A percentile compares a stretch with the other conserved stretches of the same genome.
phyloP scores from a whole-genome alignment of 1,140 invertebrate species.

The Planococcus citri region DNA sequence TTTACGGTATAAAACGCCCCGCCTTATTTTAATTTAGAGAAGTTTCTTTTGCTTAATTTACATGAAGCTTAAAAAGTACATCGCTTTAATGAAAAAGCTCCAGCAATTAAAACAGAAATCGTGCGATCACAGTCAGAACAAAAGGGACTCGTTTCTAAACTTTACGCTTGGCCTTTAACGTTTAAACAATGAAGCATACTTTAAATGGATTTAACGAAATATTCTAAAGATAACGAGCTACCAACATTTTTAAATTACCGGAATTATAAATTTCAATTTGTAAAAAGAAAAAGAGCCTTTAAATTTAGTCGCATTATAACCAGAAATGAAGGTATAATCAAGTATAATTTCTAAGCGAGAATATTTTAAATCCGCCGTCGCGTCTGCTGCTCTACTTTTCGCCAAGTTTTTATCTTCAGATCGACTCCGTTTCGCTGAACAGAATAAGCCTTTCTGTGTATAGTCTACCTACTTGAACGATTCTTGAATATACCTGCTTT shows the following conservation, averaged over 20 bases:
- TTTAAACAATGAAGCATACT: conserved; percentile 13
- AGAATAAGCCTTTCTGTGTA: too few species aligned
- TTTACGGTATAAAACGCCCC: too few species aligned
- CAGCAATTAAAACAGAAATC: conserved; percentile 13
- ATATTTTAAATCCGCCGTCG: not conserved
- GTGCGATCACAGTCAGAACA: not conserved
- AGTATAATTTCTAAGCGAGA: not conserved
- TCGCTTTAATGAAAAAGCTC: conserved; percentile 15
- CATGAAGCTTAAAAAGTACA: conserved; percentile 16
- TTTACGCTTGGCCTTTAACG: conserved; percentile 10
- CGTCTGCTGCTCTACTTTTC: not conserved
- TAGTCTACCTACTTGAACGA: too few species aligned
- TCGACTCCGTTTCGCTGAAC: too few species aligned
- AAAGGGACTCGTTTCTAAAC: conserved; percentile 8
- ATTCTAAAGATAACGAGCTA: conserved; percentile 16
- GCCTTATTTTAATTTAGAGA: conserved; percentile 16
- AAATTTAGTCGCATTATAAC: not conserved
- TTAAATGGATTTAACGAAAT: conserved; percentile 16
- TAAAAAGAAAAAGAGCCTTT: not conserved
- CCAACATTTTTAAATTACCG: conserved; percentile 12
- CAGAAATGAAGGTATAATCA: not conserved
- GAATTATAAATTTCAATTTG: conserved; percentile 18
- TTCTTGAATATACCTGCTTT: too few species aligned
- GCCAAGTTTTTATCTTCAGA: too few species aligned
- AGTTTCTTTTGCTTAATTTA: conserved; percentile 18